Evolutionary conservation across 2,888 invertebrate genomes (phyloP).

Genomic region (Phorcus lineatus): DNA sequence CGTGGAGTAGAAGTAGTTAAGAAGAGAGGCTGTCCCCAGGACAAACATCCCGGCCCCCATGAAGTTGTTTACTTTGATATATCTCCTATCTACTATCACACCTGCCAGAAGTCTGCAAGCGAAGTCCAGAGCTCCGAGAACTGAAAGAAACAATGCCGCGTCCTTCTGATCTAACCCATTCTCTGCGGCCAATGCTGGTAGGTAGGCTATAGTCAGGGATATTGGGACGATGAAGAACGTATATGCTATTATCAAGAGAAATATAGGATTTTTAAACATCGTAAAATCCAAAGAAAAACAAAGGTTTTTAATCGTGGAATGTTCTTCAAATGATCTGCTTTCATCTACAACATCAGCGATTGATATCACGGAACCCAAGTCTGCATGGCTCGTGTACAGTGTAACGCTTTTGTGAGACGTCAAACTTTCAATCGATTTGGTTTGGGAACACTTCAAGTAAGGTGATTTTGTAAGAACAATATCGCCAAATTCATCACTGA

Average conservation of each 20-base stretch:
- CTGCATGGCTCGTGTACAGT: no score
- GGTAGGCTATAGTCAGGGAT: background rate
- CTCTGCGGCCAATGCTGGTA: background rate
- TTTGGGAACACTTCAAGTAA: no score
- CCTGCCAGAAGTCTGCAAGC: background rate
- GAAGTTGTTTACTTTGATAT: background rate
- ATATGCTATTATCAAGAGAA: background rate
- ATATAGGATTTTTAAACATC: background rate
- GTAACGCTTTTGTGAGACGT: no score
- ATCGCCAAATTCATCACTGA: no score
- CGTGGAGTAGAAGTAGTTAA: background rate
- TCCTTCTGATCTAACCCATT: background rate
- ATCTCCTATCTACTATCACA: background rate
- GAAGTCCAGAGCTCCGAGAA: background rate
- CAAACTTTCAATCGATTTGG: no score
- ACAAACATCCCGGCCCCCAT: background rate
- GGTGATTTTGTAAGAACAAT: no score
- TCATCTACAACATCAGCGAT: no score
- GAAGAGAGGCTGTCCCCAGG: background rate
- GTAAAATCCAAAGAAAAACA: background rate
- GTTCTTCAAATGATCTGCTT: no score
- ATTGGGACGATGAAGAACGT: background rate
- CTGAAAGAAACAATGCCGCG: background rate
- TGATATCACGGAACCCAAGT: no score
- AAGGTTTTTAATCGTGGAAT: no score